Percentiles rank a stretch among this genome's conserved stretches.
phyloP scores from a whole-genome alignment of 2,888 invertebrate species.

The Aspidiotus destructor region DNA sequence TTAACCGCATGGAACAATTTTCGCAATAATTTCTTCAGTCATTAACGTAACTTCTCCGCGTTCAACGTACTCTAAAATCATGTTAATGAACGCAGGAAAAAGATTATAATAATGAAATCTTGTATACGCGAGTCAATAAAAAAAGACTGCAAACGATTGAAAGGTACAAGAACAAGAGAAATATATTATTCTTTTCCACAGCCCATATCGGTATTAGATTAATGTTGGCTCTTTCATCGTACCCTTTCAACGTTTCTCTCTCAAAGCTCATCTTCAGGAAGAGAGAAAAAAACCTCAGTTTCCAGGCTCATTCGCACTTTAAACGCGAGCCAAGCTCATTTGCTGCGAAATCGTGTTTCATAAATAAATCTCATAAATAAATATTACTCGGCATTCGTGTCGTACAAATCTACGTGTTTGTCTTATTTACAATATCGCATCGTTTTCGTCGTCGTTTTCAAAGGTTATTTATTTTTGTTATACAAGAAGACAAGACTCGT shows the following conservation, averaged over 20 bases:
- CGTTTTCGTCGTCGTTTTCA: constrained; percentile 2
- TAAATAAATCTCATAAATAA: constrained; percentile 26
- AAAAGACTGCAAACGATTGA: background rate
- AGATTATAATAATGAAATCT: too few relatives aligned
- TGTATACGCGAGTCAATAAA: too few relatives aligned
- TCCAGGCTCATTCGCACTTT: constrained; percentile 5
- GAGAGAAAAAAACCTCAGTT: background rate
- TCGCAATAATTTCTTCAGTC: too few relatives aligned
- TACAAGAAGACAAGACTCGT: constrained; percentile 18
- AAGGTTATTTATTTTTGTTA: constrained; percentile 22
- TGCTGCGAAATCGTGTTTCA: constrained; percentile 13
- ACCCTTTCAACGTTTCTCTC: too few relatives aligned
- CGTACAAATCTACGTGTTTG: constrained; percentile 22
- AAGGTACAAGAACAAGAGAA: background rate
- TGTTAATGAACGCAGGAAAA: too few relatives aligned
- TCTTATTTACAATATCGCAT: constrained; percentile 13
- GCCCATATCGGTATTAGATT: background rate
- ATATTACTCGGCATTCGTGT: constrained; percentile 7
- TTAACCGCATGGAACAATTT: too few relatives aligned
- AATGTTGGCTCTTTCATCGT: background rate
- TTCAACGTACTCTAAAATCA: too few relatives aligned
- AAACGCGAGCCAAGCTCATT: constrained; percentile 13
- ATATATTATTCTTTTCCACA: background rate
- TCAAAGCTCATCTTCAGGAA: too few relatives aligned
- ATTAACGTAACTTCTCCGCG: too few relatives aligned